Conservation (phyloP, 2,888 invertebrate species). For the Cheilosia impressa region DNA sequence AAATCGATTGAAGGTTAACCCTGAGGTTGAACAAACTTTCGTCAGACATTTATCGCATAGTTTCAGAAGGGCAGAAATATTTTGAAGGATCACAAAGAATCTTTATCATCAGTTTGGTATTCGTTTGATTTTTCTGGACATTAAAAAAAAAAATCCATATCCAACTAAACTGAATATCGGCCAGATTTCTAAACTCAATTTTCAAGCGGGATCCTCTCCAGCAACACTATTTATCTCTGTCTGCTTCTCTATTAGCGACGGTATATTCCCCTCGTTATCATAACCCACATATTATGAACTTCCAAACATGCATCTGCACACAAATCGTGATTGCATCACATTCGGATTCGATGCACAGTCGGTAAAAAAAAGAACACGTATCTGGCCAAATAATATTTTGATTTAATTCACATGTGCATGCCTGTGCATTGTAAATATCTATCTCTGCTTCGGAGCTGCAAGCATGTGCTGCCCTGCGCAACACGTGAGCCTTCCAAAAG, state of each 20-base stretch:
- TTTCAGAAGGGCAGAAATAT: too few species aligned
- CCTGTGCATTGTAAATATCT: constrained; percentile 65
- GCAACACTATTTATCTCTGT: background rate
- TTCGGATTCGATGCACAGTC: constrained; percentile 53
- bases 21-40: too few species aligned
- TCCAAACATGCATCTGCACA: constrained; percentile 31
- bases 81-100: too few species aligned
- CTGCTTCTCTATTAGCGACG: background rate
- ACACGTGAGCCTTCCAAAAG: constrained; percentile 54
- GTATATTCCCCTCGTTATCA: background rate
- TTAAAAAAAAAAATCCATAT: too few species aligned
- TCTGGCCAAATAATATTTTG: constrained; percentile 65
- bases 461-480: constrained; percentile 36
- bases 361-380: constrained; percentile 14
- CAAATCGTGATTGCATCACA: constrained; percentile 72
- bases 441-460: background rate
- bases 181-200: too few species aligned
- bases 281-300: constrained; percentile 10
- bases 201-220: too few species aligned
- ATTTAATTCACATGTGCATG: constrained; percentile 73
- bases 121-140: too few species aligned
- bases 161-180: too few species aligned
- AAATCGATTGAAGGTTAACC: too few species aligned
- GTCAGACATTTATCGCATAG: too few species aligned
- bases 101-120: too few species aligned